Evolutionary conservation across 2,113 vertebrate species (phyloP).

Genomic region (Hemichromis elongatus): DNA sequence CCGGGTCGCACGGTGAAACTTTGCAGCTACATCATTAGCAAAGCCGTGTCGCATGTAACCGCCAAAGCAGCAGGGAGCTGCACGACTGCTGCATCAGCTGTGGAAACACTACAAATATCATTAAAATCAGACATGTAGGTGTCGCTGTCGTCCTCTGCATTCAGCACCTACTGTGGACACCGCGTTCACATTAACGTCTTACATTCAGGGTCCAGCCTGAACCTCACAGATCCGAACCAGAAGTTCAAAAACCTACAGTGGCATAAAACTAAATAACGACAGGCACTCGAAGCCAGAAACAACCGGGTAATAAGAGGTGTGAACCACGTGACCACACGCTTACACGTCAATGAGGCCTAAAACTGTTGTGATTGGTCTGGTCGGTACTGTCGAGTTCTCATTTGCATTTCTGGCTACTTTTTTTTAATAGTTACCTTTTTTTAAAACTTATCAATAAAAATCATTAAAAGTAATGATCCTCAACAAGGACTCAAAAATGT

Average conservation of each 20-base stretch:
- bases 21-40: too few species aligned
- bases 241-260: background rate
- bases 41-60: background rate
- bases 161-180: background rate
- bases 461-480: rapidly evolving
- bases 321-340: too few species aligned
- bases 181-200: too few species aligned
- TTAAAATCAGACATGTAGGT: background rate
- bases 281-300: background rate
- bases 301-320: too few species aligned
- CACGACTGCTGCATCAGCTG: background rate
- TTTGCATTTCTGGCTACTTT: rapidly evolving
- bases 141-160: rapidly evolving
- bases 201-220: background rate
- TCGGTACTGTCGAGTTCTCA: background rate
- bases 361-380: rapidly evolving
- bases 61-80: background rate
- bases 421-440: rapidly evolving
- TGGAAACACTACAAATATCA: background rate
- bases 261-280: background rate
- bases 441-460: background rate
- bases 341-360: too few species aligned
- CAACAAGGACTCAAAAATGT: background rate
- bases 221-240: rapidly evolving
- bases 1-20: rapidly evolving